These are phyloP conservation scores for Pasiphila rectangulata DNA, from an alignment of 2,888 invertebrate genomes.

Conservation along the genomic window DNA sequence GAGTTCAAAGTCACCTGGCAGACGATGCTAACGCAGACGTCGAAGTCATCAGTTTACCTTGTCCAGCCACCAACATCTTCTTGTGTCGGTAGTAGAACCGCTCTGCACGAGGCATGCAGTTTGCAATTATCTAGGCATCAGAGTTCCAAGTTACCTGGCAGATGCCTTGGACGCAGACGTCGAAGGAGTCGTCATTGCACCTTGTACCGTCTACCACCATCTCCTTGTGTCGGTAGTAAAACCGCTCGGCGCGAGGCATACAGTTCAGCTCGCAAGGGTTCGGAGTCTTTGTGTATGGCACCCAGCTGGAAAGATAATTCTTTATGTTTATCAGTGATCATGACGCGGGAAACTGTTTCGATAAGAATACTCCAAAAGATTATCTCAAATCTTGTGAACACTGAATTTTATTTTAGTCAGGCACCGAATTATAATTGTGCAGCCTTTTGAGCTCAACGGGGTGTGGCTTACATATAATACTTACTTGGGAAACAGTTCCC, in stretches of 20 bases:
- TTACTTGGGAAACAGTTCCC: too few relatives aligned
- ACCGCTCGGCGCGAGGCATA: constrained; percentile 94
- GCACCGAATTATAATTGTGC: too few relatives aligned
- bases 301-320: constrained; percentile 83
- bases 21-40: too few relatives aligned
- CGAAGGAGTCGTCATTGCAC: constrained; percentile 89
- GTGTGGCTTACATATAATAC: too few relatives aligned
- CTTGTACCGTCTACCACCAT: constrained; percentile 92
- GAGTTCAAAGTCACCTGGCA: too few relatives aligned
- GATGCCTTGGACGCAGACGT: constrained; percentile 96
- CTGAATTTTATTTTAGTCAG: too few relatives aligned
- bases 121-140: too few relatives aligned
- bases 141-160: constrained; percentile 94
- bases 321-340: background rate
- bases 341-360: background rate
- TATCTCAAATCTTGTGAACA: background rate
- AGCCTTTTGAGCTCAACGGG: too few relatives aligned
- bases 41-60: too few relatives aligned
- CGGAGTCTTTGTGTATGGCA: constrained; percentile 92
- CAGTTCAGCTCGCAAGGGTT: constrained; percentile 98
- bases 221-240: constrained; percentile 92
- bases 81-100: too few relatives aligned
- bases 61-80: too few relatives aligned
- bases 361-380: background rate
- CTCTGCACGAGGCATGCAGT: too few relatives aligned